Conservation (phyloP, 2,113 vertebrate genomes). For the Sinocyclocheilus anophthalmus region DNA sequence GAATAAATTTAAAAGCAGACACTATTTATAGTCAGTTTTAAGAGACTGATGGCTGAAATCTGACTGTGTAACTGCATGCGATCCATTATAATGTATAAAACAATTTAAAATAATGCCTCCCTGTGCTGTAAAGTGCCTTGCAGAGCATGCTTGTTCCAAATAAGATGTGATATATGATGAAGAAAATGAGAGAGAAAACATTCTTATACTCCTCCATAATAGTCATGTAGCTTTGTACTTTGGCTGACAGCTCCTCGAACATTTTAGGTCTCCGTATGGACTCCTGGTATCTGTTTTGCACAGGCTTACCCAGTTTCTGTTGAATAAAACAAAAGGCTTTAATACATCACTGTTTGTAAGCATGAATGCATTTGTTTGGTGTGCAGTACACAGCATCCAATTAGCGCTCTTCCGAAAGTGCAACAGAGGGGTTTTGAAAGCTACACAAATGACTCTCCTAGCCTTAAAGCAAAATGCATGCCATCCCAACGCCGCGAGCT, state of each 20-base stretch:
- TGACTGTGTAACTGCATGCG: background rate
- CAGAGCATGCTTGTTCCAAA: background rate
- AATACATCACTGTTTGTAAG: slow-evolving; percentile 25
- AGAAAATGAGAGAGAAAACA: slow-evolving; percentile 26
- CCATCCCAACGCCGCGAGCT: background rate
- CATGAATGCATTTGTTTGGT: slow-evolving; percentile 23
- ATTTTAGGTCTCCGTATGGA: slow-evolving; percentile 74
- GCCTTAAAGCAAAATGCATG: slow-evolving; percentile 3
- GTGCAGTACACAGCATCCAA: slow-evolving; percentile 26
- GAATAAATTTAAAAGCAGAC: slow-evolving; percentile 19
- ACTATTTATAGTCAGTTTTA: background rate
- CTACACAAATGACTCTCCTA: slow-evolving; percentile 34
- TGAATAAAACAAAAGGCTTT: slow-evolving; percentile 49
- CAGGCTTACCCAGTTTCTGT: slow-evolving; percentile 79
- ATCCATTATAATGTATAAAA: background rate
- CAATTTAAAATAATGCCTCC: background rate
- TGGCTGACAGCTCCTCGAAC: slow-evolving; percentile 75
- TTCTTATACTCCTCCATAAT: slow-evolving; percentile 77
- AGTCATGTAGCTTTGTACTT: slow-evolving; percentile 75
- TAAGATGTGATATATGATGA: slow-evolving; percentile 7
- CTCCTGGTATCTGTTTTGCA: slow-evolving; percentile 78
- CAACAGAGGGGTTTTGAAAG: slow-evolving; percentile 4
- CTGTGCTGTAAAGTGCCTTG: background rate
- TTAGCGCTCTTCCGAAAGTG: slow-evolving; percentile 32
- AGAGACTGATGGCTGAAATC: background rate